These are phyloP conservation scores for Puffinus mauretanicus DNA, from an alignment of 2,113 vertebrate genomes.

Conservation along the genomic window DNA sequence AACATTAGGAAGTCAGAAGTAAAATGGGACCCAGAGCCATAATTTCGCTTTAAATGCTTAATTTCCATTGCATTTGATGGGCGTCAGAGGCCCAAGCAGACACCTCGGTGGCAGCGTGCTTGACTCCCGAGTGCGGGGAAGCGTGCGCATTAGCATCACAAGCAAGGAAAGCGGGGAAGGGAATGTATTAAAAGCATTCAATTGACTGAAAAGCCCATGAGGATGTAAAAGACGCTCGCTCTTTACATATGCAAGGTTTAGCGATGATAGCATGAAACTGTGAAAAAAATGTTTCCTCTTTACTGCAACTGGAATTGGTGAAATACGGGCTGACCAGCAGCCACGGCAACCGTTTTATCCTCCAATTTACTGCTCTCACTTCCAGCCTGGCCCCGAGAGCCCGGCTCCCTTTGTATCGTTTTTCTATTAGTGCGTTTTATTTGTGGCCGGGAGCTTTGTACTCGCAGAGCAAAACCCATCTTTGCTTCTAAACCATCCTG, in stretches of 20 bases:
- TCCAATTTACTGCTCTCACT: constrained; percentile 46
- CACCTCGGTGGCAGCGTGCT: neutral
- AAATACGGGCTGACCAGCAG: constrained; percentile 3
- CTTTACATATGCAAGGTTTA: neutral
- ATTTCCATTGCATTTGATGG: neutral
- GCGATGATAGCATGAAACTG: neutral
- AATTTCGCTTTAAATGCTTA: neutral
- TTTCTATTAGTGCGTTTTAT: constrained; percentile 13
- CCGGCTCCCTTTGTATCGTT: neutral
- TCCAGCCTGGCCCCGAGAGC: neutral
- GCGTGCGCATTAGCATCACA: accelerated
- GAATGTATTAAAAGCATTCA: neutral
- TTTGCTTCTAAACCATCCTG: neutral
- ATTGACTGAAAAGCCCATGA: neutral
- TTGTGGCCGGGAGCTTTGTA: neutral
- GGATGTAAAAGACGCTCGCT: neutral
- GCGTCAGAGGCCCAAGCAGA: neutral
- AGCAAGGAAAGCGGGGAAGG: neutral
- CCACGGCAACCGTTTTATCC: neutral
- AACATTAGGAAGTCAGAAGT: neutral
- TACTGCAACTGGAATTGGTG: neutral
- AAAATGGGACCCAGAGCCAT: neutral
- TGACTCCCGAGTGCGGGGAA: accelerated
- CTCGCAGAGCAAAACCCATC: neutral
- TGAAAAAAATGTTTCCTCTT: neutral